Base-by-base conservation (phyloP, 2,888 invertebrate species). In the Brachyptera risi region DNA sequence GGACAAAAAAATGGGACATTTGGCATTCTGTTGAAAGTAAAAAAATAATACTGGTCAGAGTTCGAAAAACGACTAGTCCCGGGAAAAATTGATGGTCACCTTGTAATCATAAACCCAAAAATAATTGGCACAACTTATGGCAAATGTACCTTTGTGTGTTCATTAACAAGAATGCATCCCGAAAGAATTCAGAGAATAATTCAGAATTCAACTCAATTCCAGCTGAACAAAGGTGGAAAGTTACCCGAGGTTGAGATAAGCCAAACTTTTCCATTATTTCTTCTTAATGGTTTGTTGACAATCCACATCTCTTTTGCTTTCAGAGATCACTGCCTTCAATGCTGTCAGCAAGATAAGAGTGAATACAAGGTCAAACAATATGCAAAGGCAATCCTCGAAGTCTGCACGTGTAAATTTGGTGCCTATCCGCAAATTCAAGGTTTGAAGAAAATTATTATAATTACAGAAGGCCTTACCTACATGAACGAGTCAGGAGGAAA, bases 351-450 rank as follows among this genome's bases (percentile, higher is more conserved):
- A 67, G 90, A 93, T 71, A 84, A 87, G 66, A 78, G 80, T 40
- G 80, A 82, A 4, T 80, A 83, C 1, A 80, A 81, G 11, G 71
- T 75, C 1, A 88, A 88, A 77, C 86, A 87, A 62, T 98, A 94
- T 74, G 90, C 96, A 0, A 90, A 87, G 73, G 98, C 96, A 0
- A 84, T 93, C 62, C 79, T 99, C 42, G 95, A 96, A 81, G 96
- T 98, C 4, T 99, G 98, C 73, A 96, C 96, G 56, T 99, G 98
- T 77, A 98, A 98, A 80, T 95, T 98, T 79, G 94, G 95, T 62
- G 90, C 94, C 5, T 98, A 94, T 82, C 97, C 98, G 40, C 97
- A 98, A 80, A 95, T 97, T 69, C 93, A 96, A 80, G 84, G 84
- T 83, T 72, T 65, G 69, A 65, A 15, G 1, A n/a, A n/a, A n/a